These are phyloP conservation scores for Loripinus fragilis DNA, from an alignment of 2,888 invertebrate species.

Conservation along the genomic window DNA sequence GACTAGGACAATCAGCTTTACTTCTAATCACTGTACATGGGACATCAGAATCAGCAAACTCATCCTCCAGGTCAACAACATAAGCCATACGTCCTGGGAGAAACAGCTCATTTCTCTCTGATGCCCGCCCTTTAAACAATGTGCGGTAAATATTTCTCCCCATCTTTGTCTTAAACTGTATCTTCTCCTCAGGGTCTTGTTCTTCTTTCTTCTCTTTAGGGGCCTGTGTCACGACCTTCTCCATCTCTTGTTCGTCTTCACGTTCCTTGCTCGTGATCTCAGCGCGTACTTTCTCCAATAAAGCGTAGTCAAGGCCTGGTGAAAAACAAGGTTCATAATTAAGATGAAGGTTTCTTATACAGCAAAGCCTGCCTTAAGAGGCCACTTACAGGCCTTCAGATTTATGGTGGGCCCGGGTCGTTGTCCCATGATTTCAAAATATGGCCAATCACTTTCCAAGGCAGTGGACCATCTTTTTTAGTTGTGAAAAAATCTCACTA, in stretches of 20 bases:
- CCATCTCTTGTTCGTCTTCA: slow-evolving; percentile 83
- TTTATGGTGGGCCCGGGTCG: too few relatives aligned
- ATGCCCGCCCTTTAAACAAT: slow-evolving; percentile 85
- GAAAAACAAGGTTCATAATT: too few relatives aligned
- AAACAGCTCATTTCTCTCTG: slow-evolving; percentile 95
- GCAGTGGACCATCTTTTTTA: too few relatives aligned
- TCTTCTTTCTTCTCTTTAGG: slow-evolving; percentile 23
- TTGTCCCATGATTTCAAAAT: too few relatives aligned
- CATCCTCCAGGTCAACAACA: slow-evolving; percentile 96
- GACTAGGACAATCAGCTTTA: slow-evolving; percentile 89
- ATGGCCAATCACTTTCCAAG: too few relatives aligned
- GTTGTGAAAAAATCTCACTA: too few relatives aligned
- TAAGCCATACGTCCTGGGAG: slow-evolving; percentile 99
- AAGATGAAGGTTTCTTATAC: too few relatives aligned
- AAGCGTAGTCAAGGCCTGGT: slow-evolving; percentile 91
- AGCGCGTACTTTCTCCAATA: slow-evolving; percentile 94
- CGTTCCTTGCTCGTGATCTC: slow-evolving; percentile 93
- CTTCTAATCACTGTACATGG: slow-evolving; percentile 97
- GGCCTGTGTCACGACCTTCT: slow-evolving; percentile 64
- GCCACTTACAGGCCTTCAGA: too few relatives aligned
- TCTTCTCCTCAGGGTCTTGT: slow-evolving; percentile 78
- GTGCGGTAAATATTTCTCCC: slow-evolving; percentile 86
- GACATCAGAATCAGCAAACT: slow-evolving; percentile 93
- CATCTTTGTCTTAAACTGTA: slow-evolving; percentile 91
- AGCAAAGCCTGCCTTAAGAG: too few relatives aligned